A percentile compares a stretch with the other conserved stretches of the same genome.
phyloP scores from a whole-genome alignment of 2,888 invertebrate species.

The Hirtodrosophila histrioides region DNA sequence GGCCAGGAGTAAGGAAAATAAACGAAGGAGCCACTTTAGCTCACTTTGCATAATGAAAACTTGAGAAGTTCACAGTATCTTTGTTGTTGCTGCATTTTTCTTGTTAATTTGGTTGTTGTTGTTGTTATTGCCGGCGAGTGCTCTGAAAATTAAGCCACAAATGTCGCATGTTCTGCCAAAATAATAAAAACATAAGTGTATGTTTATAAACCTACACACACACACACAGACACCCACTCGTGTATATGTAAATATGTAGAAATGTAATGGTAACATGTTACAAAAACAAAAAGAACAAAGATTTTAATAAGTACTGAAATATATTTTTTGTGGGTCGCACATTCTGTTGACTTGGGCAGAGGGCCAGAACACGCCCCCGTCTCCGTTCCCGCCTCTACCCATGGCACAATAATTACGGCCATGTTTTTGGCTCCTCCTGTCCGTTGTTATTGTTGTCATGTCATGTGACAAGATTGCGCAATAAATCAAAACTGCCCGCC shows the following conservation, averaged over 20 bases:
- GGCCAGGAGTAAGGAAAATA: constrained; percentile 11
- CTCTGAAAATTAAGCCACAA: constrained; percentile 58
- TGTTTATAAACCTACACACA: constrained; percentile 7
- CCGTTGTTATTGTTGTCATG: constrained; percentile 45
- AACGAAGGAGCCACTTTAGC: constrained; percentile 20
- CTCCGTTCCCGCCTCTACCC: not conserved
- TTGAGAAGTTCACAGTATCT: constrained; percentile 40
- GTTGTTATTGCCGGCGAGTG: constrained; percentile 37
- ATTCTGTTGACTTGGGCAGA: constrained; percentile 31
- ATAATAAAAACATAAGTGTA: constrained; percentile 24
- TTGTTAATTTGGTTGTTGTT: constrained; percentile 11
- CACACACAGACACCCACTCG: not conserved
- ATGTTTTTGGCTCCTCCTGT: constrained; percentile 18
- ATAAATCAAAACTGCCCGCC: constrained; percentile 65
- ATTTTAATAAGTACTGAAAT: constrained; percentile 1
- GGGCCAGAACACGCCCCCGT: constrained; percentile 16
- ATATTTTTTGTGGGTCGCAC: not conserved
- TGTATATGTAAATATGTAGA: not conserved
- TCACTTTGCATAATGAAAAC: constrained; percentile 71
- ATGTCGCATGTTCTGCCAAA: constrained; percentile 62
- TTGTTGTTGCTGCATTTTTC: constrained; percentile 11
- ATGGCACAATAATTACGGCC: constrained; percentile 38
- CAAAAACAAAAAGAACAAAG: constrained; percentile 12
- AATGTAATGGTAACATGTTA: no score
- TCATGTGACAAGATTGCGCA: constrained; percentile 55